These are phyloP conservation scores for Physella acuta DNA, from an alignment of 1,140 invertebrate genomes.

Conservation along the genomic window DNA sequence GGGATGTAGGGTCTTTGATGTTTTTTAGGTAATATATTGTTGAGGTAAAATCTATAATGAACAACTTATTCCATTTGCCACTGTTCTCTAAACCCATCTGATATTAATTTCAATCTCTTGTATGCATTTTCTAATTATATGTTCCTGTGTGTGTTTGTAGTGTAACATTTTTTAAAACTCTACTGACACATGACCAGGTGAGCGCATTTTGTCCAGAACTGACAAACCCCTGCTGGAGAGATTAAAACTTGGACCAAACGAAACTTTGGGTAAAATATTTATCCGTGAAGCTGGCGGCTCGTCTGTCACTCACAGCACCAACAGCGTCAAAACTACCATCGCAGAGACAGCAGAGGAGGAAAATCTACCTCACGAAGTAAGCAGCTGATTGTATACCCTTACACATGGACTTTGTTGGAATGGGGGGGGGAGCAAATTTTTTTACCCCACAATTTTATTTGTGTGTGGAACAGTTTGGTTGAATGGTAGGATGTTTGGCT, in stretches of 20 bases:
- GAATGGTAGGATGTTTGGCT: too few relatives aligned
- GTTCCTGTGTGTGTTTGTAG: background rate
- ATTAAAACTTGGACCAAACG: conserved; percentile 78
- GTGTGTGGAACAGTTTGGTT: too few relatives aligned
- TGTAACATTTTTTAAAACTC: background rate
- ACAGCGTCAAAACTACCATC: conserved; percentile 32
- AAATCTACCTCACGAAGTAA: conserved; percentile 48
- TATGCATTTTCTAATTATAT: background rate
- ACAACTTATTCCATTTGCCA: too few relatives aligned
- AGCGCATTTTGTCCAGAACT: conserved; percentile 73
- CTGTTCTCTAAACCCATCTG: background rate
- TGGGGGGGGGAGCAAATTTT: too few relatives aligned
- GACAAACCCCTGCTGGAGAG: conserved; percentile 79
- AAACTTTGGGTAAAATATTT: conserved; percentile 79
- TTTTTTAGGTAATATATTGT: too few relatives aligned
- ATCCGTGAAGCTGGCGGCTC: conserved; percentile 76
- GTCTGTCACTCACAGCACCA: conserved; percentile 65
- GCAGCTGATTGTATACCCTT: background rate
- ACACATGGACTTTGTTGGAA: too few relatives aligned
- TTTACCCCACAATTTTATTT: too few relatives aligned
- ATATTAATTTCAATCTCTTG: background rate
- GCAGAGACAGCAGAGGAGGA: conserved; percentile 39
- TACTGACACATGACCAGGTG: too few relatives aligned
- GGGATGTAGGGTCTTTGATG: too few relatives aligned
- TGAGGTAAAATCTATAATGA: too few relatives aligned